A percentile compares a stretch with the other conserved stretches of the same genome.
These are phyloP conservation scores for Spicauda simplicius DNA, from an alignment of 2,888 invertebrate genomes.

Conservation along the genomic window DNA sequence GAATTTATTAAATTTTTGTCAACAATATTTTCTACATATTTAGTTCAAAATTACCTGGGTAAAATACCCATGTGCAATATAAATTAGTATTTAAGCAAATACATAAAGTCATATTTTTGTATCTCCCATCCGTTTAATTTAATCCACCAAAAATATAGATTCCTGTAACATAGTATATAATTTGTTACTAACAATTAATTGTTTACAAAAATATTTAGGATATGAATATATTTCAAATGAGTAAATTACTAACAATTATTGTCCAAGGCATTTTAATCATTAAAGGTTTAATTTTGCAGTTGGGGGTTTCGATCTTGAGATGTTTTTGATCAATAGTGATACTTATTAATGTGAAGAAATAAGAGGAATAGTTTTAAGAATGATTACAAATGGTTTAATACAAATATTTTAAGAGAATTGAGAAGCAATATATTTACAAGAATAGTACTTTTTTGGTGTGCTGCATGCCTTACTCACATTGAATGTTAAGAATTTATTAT, in stretches of 20 bases:
- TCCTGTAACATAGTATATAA: not conserved
- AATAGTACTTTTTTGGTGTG: conserved; percentile 9
- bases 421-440: conserved; percentile 2
- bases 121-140: not conserved
- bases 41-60: conserved; percentile 24
- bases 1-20: too few relatives aligned
- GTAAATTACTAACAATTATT: too few relatives aligned
- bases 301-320: not conserved
- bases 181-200: not conserved
- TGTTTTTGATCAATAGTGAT: not conserved
- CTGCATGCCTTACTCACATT: conserved; percentile 14
- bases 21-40: too few relatives aligned
- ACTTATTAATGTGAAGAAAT: conserved; percentile 14
- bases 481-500: conserved; percentile 35
- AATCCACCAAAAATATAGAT: not conserved
- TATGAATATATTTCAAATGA: too few relatives aligned
- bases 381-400: conserved; percentile 22
- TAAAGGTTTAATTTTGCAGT: not conserved
- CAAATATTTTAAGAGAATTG: conserved; percentile 14
- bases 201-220: not conserved
- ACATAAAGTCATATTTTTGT: not conserved
- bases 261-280: too few relatives aligned
- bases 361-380: conserved; percentile 8
- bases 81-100: conserved; percentile 31
- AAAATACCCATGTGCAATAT: conserved; percentile 44